Base-by-base conservation (phyloP, 1,140 invertebrate species). In the Heliconius eleuchia region DNA sequence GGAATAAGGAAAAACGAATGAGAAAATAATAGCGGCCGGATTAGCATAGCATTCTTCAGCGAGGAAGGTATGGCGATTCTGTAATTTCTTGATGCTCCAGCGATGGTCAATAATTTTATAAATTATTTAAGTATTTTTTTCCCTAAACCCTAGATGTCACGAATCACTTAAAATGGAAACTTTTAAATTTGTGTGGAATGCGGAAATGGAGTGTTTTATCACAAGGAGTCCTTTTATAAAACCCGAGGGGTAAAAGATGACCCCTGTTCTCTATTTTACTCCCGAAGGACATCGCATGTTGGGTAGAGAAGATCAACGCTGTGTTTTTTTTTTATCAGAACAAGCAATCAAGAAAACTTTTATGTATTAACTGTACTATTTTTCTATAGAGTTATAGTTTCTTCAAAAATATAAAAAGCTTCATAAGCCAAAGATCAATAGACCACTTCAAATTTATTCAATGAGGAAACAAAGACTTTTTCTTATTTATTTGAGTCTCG, bases 11-110 rank as follows among this genome's bases (percentile, higher is more conserved):
- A 87, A 88, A 89, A 84, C 79, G 82, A 88, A 87, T 86, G 87
- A 87, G 86, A 88, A 87, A 87, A 88, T 88, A 87, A 89, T 88
- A 87, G 85, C 84, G 74, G 70, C 60, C 55, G 83, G 84, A 87
- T 90, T 87, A 88, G 84, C 82, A 83, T 87, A 83, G 81, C 85
- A 77, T 79, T 84, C 82, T 83, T 81, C 74, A 75, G 52, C 70
- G 27, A 66, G 60, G 23, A 4, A 11, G 3, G 60, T 66, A 66
- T 30, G 60, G 23, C 13, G 27, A 66, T 16, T 27, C 9, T 66
- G 60, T 18, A 66, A 27, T 66, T 27, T 66, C 60, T 66, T 66
- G n/a, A 60, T 60, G 27, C 11, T 66, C 27, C 23, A 66, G 27
- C 27, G 16, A 66, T 66, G 9, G 1, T 66, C 27, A 27, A 66